Evolutionary conservation across 2,797 vertebrate species (phyloP).

Genomic region (Vultur gryphus): DNA sequence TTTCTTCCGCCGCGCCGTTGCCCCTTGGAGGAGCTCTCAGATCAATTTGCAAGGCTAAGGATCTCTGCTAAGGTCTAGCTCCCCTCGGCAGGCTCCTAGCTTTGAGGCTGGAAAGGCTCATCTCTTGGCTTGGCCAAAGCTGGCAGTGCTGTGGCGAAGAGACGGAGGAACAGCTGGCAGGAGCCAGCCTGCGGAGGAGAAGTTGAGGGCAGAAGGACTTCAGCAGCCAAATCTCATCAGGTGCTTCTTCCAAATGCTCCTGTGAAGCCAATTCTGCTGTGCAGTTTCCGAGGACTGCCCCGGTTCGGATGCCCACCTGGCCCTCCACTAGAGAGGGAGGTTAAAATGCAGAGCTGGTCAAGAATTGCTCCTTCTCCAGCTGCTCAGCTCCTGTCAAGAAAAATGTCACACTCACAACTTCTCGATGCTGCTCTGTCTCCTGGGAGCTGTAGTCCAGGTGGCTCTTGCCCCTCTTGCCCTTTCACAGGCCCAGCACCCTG

Average conservation of each 20-base stretch:
- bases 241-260: neutral
- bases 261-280: neutral
- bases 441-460: neutral
- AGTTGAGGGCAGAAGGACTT: neutral
- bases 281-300: neutral
- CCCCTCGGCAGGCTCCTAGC: neutral
- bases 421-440: neutral
- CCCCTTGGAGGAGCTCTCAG: constrained; percentile 28
- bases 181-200: neutral
- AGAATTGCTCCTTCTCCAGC: neutral
- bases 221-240: neutral
- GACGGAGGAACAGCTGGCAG: neutral
- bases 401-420: neutral
- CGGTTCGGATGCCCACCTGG: neutral
- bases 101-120: neutral
- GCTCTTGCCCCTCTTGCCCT: neutral
- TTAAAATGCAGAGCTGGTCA: neutral
- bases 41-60: neutral
- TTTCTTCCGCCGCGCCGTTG: fast-evolving
- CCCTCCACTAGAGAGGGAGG: neutral
- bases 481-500: neutral
- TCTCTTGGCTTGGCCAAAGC: neutral
- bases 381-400: neutral
- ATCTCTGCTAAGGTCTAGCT: neutral
- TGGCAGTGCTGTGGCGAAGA: neutral